A percentile compares a stretch with the other conserved stretches of the same genome.
phyloP scores from a whole-genome alignment of 2,113 vertebrate genomes.

The Meleagris gallopavo region DNA sequence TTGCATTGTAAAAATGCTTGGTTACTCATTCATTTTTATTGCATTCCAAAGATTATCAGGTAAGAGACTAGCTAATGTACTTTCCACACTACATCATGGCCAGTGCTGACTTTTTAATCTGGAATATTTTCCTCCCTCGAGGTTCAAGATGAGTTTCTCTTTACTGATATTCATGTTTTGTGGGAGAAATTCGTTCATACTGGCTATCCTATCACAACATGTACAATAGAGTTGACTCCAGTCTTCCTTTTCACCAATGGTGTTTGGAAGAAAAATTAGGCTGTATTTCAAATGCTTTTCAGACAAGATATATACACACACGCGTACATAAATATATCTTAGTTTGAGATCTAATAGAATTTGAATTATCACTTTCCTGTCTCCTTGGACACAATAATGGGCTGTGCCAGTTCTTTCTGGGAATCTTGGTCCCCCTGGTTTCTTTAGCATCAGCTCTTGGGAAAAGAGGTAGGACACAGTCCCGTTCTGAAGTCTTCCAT shows the following conservation, averaged over 20 bases:
- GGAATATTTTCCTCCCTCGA: background rate
- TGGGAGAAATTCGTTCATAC: background rate
- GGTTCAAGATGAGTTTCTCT: background rate
- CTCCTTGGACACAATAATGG: background rate
- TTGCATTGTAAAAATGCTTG: background rate
- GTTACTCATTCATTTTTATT: background rate
- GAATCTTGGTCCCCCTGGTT: background rate
- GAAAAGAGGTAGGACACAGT: background rate
- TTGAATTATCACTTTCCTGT: background rate
- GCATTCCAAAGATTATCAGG: background rate
- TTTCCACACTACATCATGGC: background rate
- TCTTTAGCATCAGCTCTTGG: background rate
- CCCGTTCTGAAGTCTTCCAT: background rate
- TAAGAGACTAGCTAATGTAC: background rate
- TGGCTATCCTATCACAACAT: background rate
- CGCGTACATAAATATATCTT: background rate
- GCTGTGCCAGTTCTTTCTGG: background rate
- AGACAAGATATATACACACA: background rate
- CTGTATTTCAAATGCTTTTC: background rate
- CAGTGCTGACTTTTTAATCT: background rate
- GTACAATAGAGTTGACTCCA: background rate
- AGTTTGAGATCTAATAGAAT: background rate
- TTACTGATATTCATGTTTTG: background rate
- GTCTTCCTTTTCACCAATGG: background rate
- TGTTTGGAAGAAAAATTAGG: background rate